phyloP scores from a whole-genome alignment of 37 sponge, comb jelly and placozoan genomes.

The Bolinopsis microptera region DNA sequence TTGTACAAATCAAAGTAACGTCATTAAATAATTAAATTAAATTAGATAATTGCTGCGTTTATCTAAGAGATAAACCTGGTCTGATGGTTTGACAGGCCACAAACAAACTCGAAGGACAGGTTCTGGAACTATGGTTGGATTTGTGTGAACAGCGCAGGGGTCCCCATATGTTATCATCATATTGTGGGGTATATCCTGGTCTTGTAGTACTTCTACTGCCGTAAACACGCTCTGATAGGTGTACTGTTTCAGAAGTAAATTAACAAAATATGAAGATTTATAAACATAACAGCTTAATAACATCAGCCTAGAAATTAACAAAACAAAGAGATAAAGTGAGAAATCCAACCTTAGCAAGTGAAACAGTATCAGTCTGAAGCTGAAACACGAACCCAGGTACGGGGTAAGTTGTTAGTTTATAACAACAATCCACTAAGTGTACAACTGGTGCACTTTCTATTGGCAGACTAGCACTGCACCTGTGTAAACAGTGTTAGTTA shows the following conservation, averaged over 20 bases:
- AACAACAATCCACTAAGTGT: not conserved
- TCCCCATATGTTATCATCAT: slow-evolving; percentile 22
- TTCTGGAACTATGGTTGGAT: not conserved
- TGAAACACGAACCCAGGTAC: slow-evolving; percentile 43
- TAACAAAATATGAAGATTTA: not conserved
- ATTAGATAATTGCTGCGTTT: too few species aligned
- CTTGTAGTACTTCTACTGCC: not conserved
- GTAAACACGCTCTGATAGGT: not conserved
- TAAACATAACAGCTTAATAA: not conserved
- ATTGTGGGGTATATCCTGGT: slow-evolving; percentile 8
- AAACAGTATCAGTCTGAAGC: not conserved
- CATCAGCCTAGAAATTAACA: too few species aligned
- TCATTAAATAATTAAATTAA: too few species aligned
- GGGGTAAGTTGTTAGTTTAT: not conserved
- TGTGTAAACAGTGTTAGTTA: too few species aligned
- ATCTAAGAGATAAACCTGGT: too few species aligned
- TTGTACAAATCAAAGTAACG: too few species aligned
- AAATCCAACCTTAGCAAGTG: slow-evolving; percentile 30
- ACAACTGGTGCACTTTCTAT: not conserved
- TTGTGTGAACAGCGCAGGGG: not conserved
- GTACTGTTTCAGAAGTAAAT: not conserved
- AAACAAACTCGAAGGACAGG: not conserved
- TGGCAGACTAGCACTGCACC: not conserved
- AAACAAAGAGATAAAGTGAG: too few species aligned
- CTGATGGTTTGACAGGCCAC: slow-evolving; percentile 25